Base-by-base conservation (phyloP, 2,888 invertebrate species). In the Polyommatus icarus region DNA sequence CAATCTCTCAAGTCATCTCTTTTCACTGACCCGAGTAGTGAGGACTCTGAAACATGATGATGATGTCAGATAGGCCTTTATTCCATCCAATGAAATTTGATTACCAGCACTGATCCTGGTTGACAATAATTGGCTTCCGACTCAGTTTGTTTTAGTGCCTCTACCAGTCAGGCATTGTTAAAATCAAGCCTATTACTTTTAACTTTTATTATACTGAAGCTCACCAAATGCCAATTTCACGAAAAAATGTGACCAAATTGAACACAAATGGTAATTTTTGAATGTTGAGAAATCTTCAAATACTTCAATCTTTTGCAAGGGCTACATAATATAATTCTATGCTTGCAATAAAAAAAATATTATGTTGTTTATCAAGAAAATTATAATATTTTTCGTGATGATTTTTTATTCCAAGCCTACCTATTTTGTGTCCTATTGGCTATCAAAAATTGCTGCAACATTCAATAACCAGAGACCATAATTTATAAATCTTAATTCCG, bases 111-210 rank as follows among this genome's bases (percentile, higher is more conserved):
- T 67, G 67, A 67, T 67, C 67, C 67, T 67, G 29, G 67, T 67
- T 67, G 67, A 32, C 29, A 67, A 67, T 67, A 67, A 32, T 67
- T 67, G 67, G 29, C 67, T 67, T 67, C 67, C 29, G 29, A 67
- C 67, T 67, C 29, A 32, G 67, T 67, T 61, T 61, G 5, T 61
- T 67, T 67, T 67, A 67, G 29, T 67, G 18, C 67, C 12, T 67
- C 67, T 32, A 67, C 67, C 67, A 67, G 67, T 67, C 67, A 18
- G 67, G 29, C 67, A 67, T 67, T 29, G 67, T 67, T 67, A 67
- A 67, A 67, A 29, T 67, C 29, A 32, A 18, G 29, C 67, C 29
- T 67, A 67, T 67, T 67, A 67, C 67, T 67, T 24, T 67, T 67
- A 29, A 67, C 6, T 32, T 67, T 67, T 67, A 67, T 67, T 67